phyloP scores from a whole-genome alignment of 2,797 vertebrate genomes.

The Sphenopsis melanotis region DNA sequence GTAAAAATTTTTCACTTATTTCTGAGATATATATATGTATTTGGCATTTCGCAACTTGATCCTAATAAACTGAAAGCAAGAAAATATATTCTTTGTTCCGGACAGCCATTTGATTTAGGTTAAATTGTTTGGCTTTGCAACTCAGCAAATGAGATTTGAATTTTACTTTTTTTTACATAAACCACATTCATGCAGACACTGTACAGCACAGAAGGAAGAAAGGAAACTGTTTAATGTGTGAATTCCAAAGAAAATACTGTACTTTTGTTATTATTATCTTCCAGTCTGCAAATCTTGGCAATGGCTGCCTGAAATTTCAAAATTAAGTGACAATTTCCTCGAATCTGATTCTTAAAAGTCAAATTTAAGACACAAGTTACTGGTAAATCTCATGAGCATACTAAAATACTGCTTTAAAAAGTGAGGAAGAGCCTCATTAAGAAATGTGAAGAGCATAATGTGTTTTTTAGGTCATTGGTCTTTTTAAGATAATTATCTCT shows the following conservation, averaged over 20 bases:
- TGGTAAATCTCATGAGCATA: background rate
- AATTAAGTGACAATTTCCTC: constrained; percentile 50
- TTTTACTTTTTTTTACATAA: background rate
- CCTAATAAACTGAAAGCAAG: background rate
- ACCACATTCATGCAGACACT: constrained; percentile 20
- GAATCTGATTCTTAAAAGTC: constrained; percentile 10
- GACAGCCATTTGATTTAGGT: constrained; percentile 37
- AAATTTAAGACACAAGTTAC: background rate
- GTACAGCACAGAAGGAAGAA: constrained; percentile 20
- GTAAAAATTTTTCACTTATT: constrained; percentile 5
- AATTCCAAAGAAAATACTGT: constrained; percentile 59
- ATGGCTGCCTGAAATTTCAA: constrained; percentile 16
- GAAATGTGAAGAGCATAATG: background rate
- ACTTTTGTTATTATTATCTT: constrained; percentile 34
- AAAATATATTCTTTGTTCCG: background rate
- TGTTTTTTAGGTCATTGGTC: background rate
- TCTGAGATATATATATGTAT: background rate
- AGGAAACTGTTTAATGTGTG: constrained; percentile 2
- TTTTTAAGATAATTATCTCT: background rate
- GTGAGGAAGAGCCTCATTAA: background rate
- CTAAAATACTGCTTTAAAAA: background rate
- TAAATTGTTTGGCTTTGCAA: constrained; percentile 50
- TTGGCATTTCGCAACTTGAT: constrained; percentile 1
- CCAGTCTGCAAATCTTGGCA: constrained; percentile 36
- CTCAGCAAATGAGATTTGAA: constrained; percentile 6